Evolutionary conservation across 2,888 invertebrate genomes (phyloP).

Genomic region (Byasa hedistus): DNA sequence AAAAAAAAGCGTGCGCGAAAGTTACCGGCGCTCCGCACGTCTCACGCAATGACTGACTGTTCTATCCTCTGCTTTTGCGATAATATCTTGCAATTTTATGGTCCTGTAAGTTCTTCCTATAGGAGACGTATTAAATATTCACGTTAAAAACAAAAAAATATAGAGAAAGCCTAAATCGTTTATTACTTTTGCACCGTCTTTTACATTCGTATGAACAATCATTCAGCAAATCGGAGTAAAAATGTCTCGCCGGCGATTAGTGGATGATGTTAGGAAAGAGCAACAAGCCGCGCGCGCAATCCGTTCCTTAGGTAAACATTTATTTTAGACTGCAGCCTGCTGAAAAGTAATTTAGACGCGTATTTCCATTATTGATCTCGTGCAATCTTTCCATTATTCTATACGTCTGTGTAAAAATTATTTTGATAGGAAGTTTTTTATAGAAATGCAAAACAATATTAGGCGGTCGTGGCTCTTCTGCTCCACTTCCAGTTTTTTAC

Average conservation of each 20-base stretch:
- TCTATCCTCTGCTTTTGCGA: too few species aligned
- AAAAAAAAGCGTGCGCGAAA: slow-evolving; percentile 43
- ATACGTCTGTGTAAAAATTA: too few species aligned
- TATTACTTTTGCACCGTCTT: slow-evolving; percentile 20
- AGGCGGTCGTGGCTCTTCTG: too few species aligned
- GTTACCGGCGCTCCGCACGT: slow-evolving; percentile 32
- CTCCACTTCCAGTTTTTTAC: too few species aligned
- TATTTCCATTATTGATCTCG: not conserved
- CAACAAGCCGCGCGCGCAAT: slow-evolving; percentile 20
- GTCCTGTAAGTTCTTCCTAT: not conserved
- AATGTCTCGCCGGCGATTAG: slow-evolving; percentile 25
- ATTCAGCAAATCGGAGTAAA: slow-evolving; percentile 30
- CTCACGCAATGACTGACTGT: too few species aligned
- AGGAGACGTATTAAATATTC: not conserved
- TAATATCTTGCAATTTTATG: not conserved
- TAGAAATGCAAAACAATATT: too few species aligned
- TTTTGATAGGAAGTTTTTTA: too few species aligned
- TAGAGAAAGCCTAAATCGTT: not conserved
- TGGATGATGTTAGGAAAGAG: slow-evolving; percentile 21
- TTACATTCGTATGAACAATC: slow-evolving; percentile 29
- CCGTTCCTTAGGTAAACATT: too few species aligned
- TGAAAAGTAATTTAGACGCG: too few species aligned
- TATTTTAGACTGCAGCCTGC: too few species aligned
- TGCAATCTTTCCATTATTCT: not conserved
- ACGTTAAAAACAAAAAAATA: not conserved